These are phyloP conservation scores for Masnerella sp. DNA, from an alignment of 2,888 invertebrate species.

Conservation along the genomic window DNA sequence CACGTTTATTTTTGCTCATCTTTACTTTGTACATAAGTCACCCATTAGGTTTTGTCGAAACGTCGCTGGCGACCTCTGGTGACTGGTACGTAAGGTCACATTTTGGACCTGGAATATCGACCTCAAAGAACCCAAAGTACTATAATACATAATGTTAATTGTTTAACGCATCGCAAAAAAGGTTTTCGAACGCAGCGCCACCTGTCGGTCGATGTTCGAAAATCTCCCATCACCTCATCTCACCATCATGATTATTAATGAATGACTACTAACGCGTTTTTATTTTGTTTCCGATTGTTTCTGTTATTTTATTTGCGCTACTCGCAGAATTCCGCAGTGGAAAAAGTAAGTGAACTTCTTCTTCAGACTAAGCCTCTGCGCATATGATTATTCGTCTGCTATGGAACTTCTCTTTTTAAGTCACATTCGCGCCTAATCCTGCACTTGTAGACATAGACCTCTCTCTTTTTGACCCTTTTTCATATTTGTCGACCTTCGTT, in stretches of 20 bases:
- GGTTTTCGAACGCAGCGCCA: slow-evolving; percentile 62
- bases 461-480: slow-evolving; percentile 9
- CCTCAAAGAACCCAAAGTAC: no score
- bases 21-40: neutral
- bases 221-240: slow-evolving; percentile 66
- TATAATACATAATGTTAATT: slow-evolving; percentile 78
- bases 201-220: slow-evolving; percentile 59
- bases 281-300: slow-evolving; percentile 78
- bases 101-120: no score
- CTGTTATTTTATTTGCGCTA: slow-evolving; percentile 78
- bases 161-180: slow-evolving; percentile 65
- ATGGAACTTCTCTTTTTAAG: slow-evolving; percentile 60
- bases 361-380: slow-evolving; percentile 72
- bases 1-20: no score
- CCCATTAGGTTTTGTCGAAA: neutral
- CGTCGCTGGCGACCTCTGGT: no score
- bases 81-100: no score
- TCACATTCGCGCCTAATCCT: slow-evolving; percentile 62
- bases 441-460: slow-evolving; percentile 66
- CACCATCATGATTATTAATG: slow-evolving; percentile 65
- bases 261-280: slow-evolving; percentile 76
- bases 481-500: slow-evolving; percentile 18
- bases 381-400: slow-evolving; percentile 64
- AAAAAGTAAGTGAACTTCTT: slow-evolving; percentile 89
- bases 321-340: slow-evolving; percentile 94